Evolutionary conservation across 2,797 vertebrate species (phyloP), one percentile per base, ranked within the genome.

Genomic region (Enteromius radiatus): DNA sequence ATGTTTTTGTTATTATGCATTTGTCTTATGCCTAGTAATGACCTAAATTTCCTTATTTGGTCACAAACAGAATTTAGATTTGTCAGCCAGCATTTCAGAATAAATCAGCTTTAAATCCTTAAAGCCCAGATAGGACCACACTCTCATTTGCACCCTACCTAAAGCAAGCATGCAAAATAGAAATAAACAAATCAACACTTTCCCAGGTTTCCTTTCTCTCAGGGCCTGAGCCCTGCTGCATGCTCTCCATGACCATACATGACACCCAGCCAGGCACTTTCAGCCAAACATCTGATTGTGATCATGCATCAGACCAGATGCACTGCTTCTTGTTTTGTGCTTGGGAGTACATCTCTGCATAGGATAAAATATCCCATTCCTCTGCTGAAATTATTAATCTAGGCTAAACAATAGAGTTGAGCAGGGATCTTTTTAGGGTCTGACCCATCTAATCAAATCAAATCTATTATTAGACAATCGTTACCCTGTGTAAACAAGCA

Each of bases 221-320:
- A 83, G 61, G 75, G n/a, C 76, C 73, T n/a, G 41, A 43, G 64
- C 59, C 19, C 28, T 59, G 47, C 45, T 68, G 63, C 70, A 65
- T 83, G 78, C 38, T 68, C 65, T 56, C 68, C 26, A 76, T 82
- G 76, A 84, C 76, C 45, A 82, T 43, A 81, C 81, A 86, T 85
- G 86, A 89, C 82, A 61, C 28, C 84, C 82, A 83, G 84, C 86
- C 87, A 88, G 43, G 41, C 21, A 78, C 56, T 63, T 47, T 47
- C 23, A 73, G 80, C 79, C 87, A 89, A 87, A 89, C 82, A 87
- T 88, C 85, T 88, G 78, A 64, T 87, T 79, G 86, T 77, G 38
- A 87, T 88, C 71, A 85, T 63, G 23, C 23, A 63, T 45, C 73
- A 59, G 33, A 41, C 23, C 19, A 52, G 8, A 23, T 63, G 28